Evolutionary conservation across 2,113 vertebrate species (phyloP).

Genomic region (Carassius gibelio): DNA sequence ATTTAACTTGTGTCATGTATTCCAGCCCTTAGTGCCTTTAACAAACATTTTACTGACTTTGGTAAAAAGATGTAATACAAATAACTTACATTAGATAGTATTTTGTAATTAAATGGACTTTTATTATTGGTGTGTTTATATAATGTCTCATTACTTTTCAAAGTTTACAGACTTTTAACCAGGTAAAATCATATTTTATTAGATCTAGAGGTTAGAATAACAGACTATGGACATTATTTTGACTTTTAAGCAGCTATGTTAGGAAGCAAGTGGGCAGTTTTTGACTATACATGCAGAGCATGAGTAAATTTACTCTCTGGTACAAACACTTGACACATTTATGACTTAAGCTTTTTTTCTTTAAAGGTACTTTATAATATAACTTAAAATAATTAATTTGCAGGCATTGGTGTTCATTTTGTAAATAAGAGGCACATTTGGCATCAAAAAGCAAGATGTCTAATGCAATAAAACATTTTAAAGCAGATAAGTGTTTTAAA

Average conservation of each 20-base stretch:
- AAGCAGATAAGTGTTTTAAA: background rate
- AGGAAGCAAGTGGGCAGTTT: background rate
- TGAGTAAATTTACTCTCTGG: background rate
- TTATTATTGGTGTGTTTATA: background rate
- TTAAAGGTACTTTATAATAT: background rate
- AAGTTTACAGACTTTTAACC: background rate
- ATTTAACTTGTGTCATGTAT: background rate
- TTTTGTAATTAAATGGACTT: background rate
- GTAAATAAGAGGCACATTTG: background rate
- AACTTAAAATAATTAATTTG: background rate
- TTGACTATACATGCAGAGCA: background rate
- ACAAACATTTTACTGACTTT: background rate
- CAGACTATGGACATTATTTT: background rate
- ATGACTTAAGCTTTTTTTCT: background rate
- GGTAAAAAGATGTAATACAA: background rate
- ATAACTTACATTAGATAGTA: background rate
- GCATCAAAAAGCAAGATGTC: background rate
- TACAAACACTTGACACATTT: background rate
- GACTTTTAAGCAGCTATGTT: background rate
- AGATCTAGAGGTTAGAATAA: background rate
- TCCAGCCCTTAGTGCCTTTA: background rate
- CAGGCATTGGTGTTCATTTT: background rate
- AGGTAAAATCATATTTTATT: background rate
- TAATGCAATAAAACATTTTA: background rate
- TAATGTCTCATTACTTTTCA: background rate